Evolutionary conservation across 2,888 invertebrate species (phyloP).

Genomic region (Lasiommata megera): DNA sequence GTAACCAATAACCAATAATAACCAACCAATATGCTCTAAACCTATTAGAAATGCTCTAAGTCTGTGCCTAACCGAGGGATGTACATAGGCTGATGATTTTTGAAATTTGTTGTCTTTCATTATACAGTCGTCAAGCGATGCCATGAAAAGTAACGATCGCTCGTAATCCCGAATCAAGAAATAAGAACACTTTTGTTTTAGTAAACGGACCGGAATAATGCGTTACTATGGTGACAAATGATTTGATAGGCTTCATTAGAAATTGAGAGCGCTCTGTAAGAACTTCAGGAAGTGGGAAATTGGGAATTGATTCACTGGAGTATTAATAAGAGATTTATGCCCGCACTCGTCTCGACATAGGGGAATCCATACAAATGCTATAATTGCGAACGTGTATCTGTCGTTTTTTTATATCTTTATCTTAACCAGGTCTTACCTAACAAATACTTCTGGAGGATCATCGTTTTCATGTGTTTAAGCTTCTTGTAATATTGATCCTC

Average conservation of each 20-base stretch:
- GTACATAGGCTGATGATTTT: neutral
- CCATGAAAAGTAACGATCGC: slow-evolving; percentile 13
- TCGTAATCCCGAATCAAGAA: slow-evolving; percentile 19
- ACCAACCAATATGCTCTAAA: no score
- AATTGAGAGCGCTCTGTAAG: slow-evolving; percentile 51
- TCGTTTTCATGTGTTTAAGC: no score
- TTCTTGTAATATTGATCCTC: no score
- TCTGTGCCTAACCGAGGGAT: neutral
- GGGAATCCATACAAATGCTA: no score
- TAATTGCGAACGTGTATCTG: no score
- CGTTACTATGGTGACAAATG: slow-evolving; percentile 71
- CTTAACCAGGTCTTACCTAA: no score
- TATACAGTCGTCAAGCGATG: neutral
- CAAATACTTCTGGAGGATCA: no score
- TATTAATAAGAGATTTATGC: neutral
- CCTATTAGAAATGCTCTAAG: no score
- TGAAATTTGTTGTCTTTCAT: no score
- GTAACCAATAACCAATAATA: no score
- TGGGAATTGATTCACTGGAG: neutral
- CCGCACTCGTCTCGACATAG: neutral
- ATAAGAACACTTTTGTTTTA: slow-evolving; percentile 48
- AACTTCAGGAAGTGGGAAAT: slow-evolving; percentile 40
- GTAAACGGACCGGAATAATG: slow-evolving; percentile 72
- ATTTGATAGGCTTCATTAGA: slow-evolving; percentile 70
- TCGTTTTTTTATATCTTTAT: no score